Base-by-base conservation (phyloP, 1,140 invertebrate species). In the Artemia franciscana region DNA sequence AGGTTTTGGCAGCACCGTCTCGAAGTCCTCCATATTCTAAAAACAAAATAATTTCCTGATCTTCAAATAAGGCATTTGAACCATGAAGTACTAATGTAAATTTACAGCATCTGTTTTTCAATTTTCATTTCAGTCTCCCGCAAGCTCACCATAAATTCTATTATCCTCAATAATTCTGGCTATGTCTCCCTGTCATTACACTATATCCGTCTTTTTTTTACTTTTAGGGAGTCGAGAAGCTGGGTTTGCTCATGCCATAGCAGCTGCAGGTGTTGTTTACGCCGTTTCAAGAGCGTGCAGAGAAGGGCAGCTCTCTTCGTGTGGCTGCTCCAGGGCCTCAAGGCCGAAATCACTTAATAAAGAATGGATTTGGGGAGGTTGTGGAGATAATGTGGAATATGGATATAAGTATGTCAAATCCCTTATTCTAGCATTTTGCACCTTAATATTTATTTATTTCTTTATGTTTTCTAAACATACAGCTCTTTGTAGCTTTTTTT, bases 361-460 rank as follows among this genome's bases (percentile, higher is more conserved):
- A 26, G 89, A 94, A 67, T 96, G 91, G 91, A 82, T 89, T 23
- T 96, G 92, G 92, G 90, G 88, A n/a, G 92, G 91, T 2, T 96
- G 91, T 69, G 91, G 91, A 0, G 91, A 95, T 71, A 91, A 96
- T 75, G 78, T 94, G 23, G 87, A 93, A 70, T 94, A 95, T 72
- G 90, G 89, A 58, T 94, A 94, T 77, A 88, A 86, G 85, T 88
- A 73, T 80, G 81, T 78, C 12, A 12, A 3, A 23, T 25, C n/a
- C 9, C 23, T 24, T 59, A 60, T 58, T 63, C 59, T 60, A 24
- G 18, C 7, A 27, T 27, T 39, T 61, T 26, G 24, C 25, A 62
- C 7, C 30, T 15, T 7, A 23, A 7, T 64, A 18, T 24, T 9
- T 63, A 4, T 24, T 7, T 21, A 23, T 51, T 51, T n/a, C n/a